Evolutionary conservation across 2,888 invertebrate species (phyloP), one percentile per base, ranked within the genome.

Genomic region (Brachyopa scutellaris): DNA sequence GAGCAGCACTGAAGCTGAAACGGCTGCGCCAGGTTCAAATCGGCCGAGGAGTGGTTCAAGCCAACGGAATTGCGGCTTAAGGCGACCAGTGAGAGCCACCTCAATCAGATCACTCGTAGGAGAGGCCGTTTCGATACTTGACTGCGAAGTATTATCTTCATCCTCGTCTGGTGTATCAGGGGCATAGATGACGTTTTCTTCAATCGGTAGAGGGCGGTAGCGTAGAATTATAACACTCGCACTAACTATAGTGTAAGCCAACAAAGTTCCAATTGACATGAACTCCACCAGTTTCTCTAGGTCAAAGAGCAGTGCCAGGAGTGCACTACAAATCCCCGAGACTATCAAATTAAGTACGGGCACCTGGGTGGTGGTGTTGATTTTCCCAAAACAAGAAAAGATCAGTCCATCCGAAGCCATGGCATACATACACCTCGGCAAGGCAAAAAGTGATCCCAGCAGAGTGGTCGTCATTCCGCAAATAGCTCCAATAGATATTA

Each of bases 381-480:
- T 93, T 80, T 94, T 93, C 4, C 95, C 95, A 36, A 96, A 91
- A 86, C 95, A 95, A 40, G 94, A 93, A 87, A 97, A 97, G 9
- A 97, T 91, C 8, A 97, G 91, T 0, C 97, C 97, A 87, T 97
- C 97, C 21, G 94, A 93, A 0, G 97, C 96, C 97, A 97, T 97
- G 0, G 97, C 95, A 87, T 97, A 97, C 90, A 97, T 93, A 86
- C 96, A 95, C 15, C 96, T 92, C 0, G 97, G 97, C 6, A 97
- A 90, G 0, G 97, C 95, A 89, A 96, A 97, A 13, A 97, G 91
- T 0, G 96, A 96, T 0, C 97, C 97, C 62, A 97, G 92, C 1
- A 97, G 91, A 0, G 96, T 96, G 0, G 96, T 97, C 0, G 96
- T 96, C 96, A 97, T 96, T n/a, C 97, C 97, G 86, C 96, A 96